Percentiles rank a stretch among this genome's conserved stretches.
phyloP scores from a whole-genome alignment of 2,888 invertebrate species.

The Carterocephalus palaemon region DNA sequence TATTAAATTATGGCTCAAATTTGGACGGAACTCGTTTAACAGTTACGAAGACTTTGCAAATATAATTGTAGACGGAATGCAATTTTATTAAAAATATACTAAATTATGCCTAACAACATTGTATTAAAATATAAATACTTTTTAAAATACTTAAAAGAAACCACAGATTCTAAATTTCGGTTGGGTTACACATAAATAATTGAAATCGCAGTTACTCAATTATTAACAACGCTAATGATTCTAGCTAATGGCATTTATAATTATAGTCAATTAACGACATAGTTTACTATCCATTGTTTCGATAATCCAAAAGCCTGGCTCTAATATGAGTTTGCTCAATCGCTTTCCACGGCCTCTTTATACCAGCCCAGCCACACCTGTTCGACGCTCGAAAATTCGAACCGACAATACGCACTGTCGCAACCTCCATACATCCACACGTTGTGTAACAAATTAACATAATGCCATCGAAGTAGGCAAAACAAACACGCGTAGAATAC shows the following conservation, averaged over 20 bases:
- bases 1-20: constrained; percentile 15
- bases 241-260: background rate
- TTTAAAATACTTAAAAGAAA: background rate
- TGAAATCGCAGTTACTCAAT: constrained; percentile 1
- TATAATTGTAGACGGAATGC: constrained; percentile 19
- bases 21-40: constrained; percentile 28
- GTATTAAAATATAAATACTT: constrained; percentile 5
- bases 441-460: constrained; percentile 22
- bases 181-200: background rate
- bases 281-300: constrained; percentile 3
- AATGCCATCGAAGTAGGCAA: constrained; percentile 18
- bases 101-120: no score
- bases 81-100: no score
- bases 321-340: constrained; percentile 7
- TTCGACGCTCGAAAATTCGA: constrained; percentile 8
- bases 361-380: constrained; percentile 16
- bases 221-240: constrained; percentile 9
- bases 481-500: constrained; percentile 15
- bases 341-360: constrained; percentile 19
- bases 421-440: constrained; percentile 7
- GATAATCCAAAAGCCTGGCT: background rate
- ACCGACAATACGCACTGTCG: constrained; percentile 18
- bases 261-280: constrained; percentile 4
- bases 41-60: constrained; percentile 19
- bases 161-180: background rate